A percentile compares a stretch with the other conserved stretches of the same genome.
Evolutionary conservation across 2,113 vertebrate species (phyloP).

Genomic region (Phalacrocorax carbo): DNA sequence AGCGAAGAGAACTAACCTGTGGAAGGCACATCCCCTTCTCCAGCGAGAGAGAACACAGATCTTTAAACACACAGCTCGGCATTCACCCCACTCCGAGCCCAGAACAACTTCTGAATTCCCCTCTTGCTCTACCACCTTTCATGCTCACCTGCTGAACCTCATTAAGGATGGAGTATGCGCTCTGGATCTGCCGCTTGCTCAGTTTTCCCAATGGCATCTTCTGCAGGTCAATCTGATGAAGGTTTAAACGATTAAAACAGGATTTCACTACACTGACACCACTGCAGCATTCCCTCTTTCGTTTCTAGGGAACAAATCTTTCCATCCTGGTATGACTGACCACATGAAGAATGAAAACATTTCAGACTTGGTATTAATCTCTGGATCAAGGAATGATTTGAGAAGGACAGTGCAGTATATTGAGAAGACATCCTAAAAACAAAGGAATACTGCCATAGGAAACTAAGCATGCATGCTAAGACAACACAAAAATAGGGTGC

Average conservation of each 20-base stretch:
- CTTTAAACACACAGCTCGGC: neutral
- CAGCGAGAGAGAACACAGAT: neutral
- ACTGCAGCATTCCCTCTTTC: neutral
- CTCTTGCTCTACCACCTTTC: neutral
- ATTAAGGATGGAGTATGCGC: constrained; percentile 92
- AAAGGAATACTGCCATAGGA: neutral
- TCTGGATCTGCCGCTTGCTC: constrained; percentile 97
- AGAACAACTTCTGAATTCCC: neutral
- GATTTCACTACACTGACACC: neutral
- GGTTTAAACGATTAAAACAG: neutral
- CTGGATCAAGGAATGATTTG: neutral
- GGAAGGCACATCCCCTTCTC: neutral
- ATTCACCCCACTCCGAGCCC: neutral
- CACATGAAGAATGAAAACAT: neutral
- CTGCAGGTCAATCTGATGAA: constrained; percentile 92
- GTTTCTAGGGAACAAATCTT: neutral
- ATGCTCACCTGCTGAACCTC: constrained; percentile 92
- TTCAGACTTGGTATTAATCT: neutral
- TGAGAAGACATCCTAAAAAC: neutral
- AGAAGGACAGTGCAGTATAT: neutral
- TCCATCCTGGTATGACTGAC: neutral
- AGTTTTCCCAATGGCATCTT: constrained; percentile 98
- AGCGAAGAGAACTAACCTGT: neutral
- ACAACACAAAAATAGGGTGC: neutral
- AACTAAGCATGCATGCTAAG: neutral